A percentile compares a stretch with the other conserved stretches of the same genome.
These are phyloP conservation scores for Dendrolimus pini DNA, from an alignment of 2,888 invertebrate genomes.

Conservation along the genomic window DNA sequence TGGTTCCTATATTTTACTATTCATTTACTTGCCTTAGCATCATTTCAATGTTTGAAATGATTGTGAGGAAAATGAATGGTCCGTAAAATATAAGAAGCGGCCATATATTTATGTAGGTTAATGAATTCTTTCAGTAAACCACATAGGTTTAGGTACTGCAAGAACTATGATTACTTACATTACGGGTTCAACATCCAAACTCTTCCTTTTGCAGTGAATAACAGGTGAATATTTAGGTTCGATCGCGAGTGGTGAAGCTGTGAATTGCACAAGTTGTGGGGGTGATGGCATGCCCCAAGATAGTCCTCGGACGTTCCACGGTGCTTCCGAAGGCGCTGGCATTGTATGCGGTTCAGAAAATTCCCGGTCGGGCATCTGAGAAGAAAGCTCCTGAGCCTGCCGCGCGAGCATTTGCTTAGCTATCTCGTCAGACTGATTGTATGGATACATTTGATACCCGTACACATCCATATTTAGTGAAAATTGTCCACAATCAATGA, in stretches of 20 bases:
- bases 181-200: conserved; percentile 54
- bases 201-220: conserved; percentile 63
- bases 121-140: too few relatives aligned
- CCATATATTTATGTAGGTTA: too few relatives aligned
- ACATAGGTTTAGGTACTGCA: too few relatives aligned
- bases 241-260: conserved; percentile 44
- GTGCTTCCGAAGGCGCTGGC: conserved; percentile 58
- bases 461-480: conserved; percentile 56
- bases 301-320: conserved; percentile 72
- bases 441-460: conserved; percentile 48
- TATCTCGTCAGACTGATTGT: conserved; percentile 53
- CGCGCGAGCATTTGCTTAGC: conserved; percentile 60
- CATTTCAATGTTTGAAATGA: too few relatives aligned
- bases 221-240: conserved; percentile 34
- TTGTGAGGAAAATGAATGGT: too few relatives aligned
- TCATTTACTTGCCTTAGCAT: too few relatives aligned
- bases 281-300: conserved; percentile 70
- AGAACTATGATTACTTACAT: conserved; percentile 56
- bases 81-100: too few relatives aligned
- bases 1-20: too few relatives aligned
- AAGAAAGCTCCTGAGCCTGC: conserved; percentile 42
- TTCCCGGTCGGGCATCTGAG: conserved; percentile 25
- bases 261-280: conserved; percentile 64
- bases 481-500: not conserved
- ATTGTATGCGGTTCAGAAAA: conserved; percentile 44